Base-by-base conservation (phyloP, 2,113 vertebrate genomes). In the Ivindomyrus marchei region DNA sequence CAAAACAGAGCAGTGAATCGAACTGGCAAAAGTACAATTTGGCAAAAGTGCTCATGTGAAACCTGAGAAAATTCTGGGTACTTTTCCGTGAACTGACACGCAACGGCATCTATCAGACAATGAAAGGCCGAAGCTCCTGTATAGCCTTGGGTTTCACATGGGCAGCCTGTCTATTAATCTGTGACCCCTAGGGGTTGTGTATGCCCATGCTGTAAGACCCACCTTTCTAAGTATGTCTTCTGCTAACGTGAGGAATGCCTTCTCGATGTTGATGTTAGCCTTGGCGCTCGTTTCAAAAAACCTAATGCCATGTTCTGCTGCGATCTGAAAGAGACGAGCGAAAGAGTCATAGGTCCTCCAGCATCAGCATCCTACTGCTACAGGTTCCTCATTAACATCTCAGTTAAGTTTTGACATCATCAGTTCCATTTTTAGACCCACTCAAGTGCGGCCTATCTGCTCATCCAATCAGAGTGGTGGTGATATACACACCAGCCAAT, bases 201-300 rank as follows among this genome's bases (percentile, higher is more conserved):
- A 45, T 83, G 15, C 31, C 74, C 31, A 19, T 17, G 24, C 7
- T 85, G 8, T 21, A 0, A 66, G 89, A 93, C 94, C 53, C 94
- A 99, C 98, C 98, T 99, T 99, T 98, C 95, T 98, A 95, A 99
- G 98, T 94, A 99, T 99, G 96, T 99, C 98, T 99, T 99, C 98
- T 96, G 98, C 98, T 99, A 99, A 98, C 91, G 98, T 99, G 97
- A 99, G 98, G 96, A 99, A 99, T 94, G 97, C 98, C 96, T 99
- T 99, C 96, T 99, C 98, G 91, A 99, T 99, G 97, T 97, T 99
- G 97, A 99, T 97, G 97, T 99, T 99, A 95, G 98, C 98, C 97
- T 99, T 99, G 89, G 98, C 98, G 89, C 98, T 99, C 92, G 98
- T 99, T 95, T 99, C 98, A 94, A 98, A 99, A 97, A 99, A 99